A percentile compares a stretch with the other conserved stretches of the same genome.
Conservation (phyloP, 2,888 invertebrate genomes). For the Furcula furcula region DNA sequence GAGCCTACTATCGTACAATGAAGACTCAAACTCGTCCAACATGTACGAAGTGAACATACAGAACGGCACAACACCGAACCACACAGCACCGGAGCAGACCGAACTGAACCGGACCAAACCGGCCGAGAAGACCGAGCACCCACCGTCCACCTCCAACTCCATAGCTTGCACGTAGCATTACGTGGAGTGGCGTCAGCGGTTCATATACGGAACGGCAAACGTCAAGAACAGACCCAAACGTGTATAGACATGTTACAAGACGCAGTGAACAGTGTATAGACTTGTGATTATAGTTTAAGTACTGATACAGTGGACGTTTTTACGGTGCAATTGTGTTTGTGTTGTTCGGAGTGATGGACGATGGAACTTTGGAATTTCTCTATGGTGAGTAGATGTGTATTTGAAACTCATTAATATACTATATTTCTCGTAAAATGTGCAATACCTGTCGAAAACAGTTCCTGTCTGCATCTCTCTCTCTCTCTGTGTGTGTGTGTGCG, state of each 20-base stretch:
- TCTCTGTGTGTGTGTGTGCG: too few relatives aligned
- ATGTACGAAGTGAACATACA: slow-evolving; percentile 63
- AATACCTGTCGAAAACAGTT: too few relatives aligned
- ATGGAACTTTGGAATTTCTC: too few relatives aligned
- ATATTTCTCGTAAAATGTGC: too few relatives aligned
- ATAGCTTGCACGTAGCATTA: slow-evolving; percentile 76
- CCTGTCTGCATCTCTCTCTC: too few relatives aligned
- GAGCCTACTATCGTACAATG: slow-evolving; percentile 66
- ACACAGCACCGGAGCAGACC: slow-evolving; percentile 11
- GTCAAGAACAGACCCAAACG: slow-evolving; percentile 46
- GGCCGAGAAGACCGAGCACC: slow-evolving; percentile 37
- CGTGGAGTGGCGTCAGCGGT: slow-evolving; percentile 66
- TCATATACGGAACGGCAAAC: slow-evolving; percentile 61
- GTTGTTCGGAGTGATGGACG: background rate
- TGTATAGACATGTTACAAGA: too few relatives aligned
- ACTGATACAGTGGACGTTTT: too few relatives aligned
- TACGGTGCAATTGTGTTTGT: background rate
- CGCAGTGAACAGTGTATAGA: slow-evolving; percentile 16
- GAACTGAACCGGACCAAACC: slow-evolving; percentile 16
- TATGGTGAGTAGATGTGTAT: slow-evolving; percentile 19
- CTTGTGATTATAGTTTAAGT: slow-evolving; percentile 26
- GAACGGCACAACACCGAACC: slow-evolving; percentile 34
- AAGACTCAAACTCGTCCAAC: slow-evolving; percentile 74
- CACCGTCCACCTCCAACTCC: slow-evolving; percentile 51
- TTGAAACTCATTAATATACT: too few relatives aligned